phyloP scores from a whole-genome alignment of 2,797 vertebrate species.

The Dipus sagitta region DNA sequence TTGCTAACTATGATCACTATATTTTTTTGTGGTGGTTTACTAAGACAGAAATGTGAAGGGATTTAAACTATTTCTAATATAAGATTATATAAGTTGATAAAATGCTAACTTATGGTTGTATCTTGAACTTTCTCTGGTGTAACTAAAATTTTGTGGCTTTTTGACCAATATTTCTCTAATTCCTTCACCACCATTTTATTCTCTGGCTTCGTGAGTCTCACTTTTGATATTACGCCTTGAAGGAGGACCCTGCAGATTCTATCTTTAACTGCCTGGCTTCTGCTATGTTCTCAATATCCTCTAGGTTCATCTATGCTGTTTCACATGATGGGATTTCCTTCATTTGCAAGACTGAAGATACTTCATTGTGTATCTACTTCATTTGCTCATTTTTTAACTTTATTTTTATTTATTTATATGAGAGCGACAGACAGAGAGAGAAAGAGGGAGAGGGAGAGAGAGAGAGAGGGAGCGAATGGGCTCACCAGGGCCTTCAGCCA shows the following conservation, averaged over 20 bases:
- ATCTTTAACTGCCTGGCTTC: no score
- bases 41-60: not conserved
- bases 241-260: not conserved
- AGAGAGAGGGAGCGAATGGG: no score
- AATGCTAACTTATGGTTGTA: not conserved
- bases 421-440: no score
- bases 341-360: not conserved
- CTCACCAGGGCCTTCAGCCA: no score
- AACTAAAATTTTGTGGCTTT: not conserved
- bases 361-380: not conserved
- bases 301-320: no score
- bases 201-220: not conserved
- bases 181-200: not conserved
- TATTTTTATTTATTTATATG: not conserved
- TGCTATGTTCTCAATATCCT: not conserved
- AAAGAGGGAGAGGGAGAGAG: no score
- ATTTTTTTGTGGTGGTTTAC: not conserved
- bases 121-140: not conserved
- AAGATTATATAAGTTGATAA: not conserved
- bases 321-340: not conserved
- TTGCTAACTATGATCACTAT: not conserved
- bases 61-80: not conserved
- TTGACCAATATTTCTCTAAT: not conserved
- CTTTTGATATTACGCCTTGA: not conserved
- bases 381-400: no score